Evolutionary conservation across 1,140 invertebrate genomes (phyloP).

Genomic region (Drosophila erecta): DNA sequence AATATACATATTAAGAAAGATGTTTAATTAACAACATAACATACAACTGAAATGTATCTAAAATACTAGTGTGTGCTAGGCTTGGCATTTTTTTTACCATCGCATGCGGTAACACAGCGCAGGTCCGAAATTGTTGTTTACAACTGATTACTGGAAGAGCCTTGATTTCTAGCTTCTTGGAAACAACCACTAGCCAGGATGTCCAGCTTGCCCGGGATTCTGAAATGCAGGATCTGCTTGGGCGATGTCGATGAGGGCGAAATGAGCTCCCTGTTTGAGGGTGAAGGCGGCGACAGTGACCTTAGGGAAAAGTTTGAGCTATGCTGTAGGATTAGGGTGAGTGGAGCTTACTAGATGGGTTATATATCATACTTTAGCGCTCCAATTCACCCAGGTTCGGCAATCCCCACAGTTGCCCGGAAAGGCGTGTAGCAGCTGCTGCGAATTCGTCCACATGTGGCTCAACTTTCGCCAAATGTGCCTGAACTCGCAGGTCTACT

Average conservation of each 20-base stretch:
- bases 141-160: background rate
- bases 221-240: slow-evolving; percentile 70
- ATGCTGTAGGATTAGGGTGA: slow-evolving; percentile 66
- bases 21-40: no score
- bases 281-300: background rate
- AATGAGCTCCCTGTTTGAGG: slow-evolving; percentile 59
- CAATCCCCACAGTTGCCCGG: slow-evolving; percentile 36
- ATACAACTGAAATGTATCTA: background rate
- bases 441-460: slow-evolving; percentile 67
- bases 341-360: background rate
- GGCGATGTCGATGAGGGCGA: slow-evolving; percentile 43
- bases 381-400: slow-evolving; percentile 35
- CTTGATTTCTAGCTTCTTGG: no score
- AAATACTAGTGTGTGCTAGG: background rate
- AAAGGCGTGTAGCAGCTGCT: slow-evolving; percentile 58
- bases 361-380: background rate
- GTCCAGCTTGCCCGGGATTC: slow-evolving; percentile 6
- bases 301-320: slow-evolving; percentile 52
- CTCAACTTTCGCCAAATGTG: slow-evolving; percentile 72
- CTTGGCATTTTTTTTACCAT: background rate
- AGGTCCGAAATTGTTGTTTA: slow-evolving; percentile 12
- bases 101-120: background rate
- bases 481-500: slow-evolving; percentile 67
- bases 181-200: slow-evolving; percentile 13
- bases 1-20: no score